These are phyloP conservation scores for Picus viridis DNA, from an alignment of 2,797 vertebrate genomes.

Conservation along the genomic window DNA sequence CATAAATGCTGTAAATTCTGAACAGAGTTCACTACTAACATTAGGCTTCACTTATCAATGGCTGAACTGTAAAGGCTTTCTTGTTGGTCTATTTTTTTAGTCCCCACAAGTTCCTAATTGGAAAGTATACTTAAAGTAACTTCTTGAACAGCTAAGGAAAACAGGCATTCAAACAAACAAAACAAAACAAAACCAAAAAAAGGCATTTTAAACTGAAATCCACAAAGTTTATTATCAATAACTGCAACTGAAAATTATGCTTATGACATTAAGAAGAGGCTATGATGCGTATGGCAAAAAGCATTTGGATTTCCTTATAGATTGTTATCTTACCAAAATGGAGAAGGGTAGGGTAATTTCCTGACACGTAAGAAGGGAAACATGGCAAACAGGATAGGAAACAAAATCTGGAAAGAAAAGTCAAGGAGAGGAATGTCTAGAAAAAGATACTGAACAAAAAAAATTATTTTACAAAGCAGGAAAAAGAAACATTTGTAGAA, in stretches of 20 bases:
- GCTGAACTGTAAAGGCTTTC: not conserved
- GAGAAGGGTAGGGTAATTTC: slow-evolving; percentile 85
- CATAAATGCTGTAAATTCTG: not conserved
- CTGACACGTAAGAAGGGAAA: slow-evolving; percentile 87
- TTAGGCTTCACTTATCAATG: not conserved
- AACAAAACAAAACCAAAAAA: not conserved
- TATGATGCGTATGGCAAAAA: slow-evolving; percentile 70
- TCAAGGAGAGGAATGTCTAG: slow-evolving; percentile 86
- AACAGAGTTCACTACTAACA: not conserved
- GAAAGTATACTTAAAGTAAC: not conserved
- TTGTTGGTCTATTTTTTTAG: not conserved
- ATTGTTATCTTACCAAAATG: slow-evolving; percentile 86
- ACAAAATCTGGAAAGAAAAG: slow-evolving; percentile 90
- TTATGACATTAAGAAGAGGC: slow-evolving; percentile 64
- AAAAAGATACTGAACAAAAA: slow-evolving; percentile 81
- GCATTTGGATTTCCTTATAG: slow-evolving; percentile 79
- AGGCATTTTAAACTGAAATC: slow-evolving; percentile 71
- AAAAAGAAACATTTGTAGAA: slow-evolving; percentile 81
- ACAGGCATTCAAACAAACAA: slow-evolving; percentile 43
- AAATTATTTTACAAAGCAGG: slow-evolving; percentile 83
- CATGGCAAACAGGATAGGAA: slow-evolving; percentile 89
- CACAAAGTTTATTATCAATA: slow-evolving; percentile 66
- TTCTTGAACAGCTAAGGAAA: slow-evolving; percentile 2
- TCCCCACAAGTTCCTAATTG: not conserved
- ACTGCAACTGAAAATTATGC: slow-evolving; percentile 70